These are phyloP conservation scores for Plagodis pulveraria DNA, from an alignment of 2,888 invertebrate genomes.

Conservation along the genomic window DNA sequence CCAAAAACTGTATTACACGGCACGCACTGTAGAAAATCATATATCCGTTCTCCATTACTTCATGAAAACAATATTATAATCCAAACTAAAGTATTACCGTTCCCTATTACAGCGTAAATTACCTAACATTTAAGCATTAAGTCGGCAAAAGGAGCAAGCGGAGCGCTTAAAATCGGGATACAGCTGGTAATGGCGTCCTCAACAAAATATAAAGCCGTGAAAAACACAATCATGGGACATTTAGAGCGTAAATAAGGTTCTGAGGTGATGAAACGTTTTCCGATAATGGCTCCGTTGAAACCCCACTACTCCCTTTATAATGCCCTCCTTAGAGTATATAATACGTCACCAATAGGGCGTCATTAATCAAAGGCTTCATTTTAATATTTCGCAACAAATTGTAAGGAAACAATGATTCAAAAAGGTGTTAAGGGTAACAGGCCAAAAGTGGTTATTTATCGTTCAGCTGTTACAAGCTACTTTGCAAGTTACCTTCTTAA, in stretches of 20 bases:
- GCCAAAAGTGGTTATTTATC: too few species aligned
- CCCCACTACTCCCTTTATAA: slow-evolving; percentile 37
- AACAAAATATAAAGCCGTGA: slow-evolving; percentile 36
- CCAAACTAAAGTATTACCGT: slow-evolving; percentile 25
- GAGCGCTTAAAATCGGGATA: slow-evolving; percentile 29
- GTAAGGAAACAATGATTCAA: slow-evolving; percentile 4
- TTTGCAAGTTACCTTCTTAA: too few species aligned
- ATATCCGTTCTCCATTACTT: slow-evolving; percentile 14
- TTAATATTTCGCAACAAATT: slow-evolving; percentile 13
- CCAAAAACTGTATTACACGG: too few species aligned
- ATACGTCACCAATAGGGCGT: slow-evolving; percentile 28
- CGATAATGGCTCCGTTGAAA: slow-evolving; percentile 54
- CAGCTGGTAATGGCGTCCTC: slow-evolving; percentile 32
- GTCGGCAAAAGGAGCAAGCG: slow-evolving; percentile 23
- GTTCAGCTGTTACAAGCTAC: too few species aligned
- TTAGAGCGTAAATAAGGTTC: slow-evolving; percentile 50
- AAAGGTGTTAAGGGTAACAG: background rate
- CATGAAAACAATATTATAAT: slow-evolving; percentile 23
- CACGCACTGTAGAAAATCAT: slow-evolving; percentile 10
- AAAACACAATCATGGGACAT: slow-evolving; percentile 46
- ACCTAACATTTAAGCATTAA: slow-evolving; percentile 19
- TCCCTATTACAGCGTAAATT: slow-evolving; percentile 25
- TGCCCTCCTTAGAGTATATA: slow-evolving; percentile 26
- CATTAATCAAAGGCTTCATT: slow-evolving; percentile 28
- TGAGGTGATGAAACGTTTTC: slow-evolving; percentile 56